Evolutionary conservation across 2,888 invertebrate species (phyloP).

Genomic region (Globia sparganii): DNA sequence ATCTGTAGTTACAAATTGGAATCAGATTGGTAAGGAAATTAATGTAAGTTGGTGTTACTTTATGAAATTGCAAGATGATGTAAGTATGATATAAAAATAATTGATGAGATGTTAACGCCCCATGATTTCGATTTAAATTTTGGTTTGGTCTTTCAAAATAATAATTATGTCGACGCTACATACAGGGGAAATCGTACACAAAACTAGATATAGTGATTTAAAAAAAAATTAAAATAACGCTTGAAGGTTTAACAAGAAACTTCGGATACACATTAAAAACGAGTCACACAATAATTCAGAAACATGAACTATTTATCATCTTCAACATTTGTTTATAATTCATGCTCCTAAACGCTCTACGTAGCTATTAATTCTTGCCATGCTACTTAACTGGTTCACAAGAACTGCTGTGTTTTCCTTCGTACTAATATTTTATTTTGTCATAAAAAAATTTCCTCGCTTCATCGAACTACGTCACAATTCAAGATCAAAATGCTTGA

Average conservation of each 20-base stretch:
- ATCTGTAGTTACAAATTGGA: constrained; percentile 32
- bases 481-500: constrained; percentile 42
- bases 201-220: too few species aligned
- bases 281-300: background rate
- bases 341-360: background rate
- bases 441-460: background rate
- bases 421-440: background rate
- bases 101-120: background rate
- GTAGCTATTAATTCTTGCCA: background rate
- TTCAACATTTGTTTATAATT: background rate
- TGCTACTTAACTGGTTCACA: background rate
- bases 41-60: background rate
- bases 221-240: background rate
- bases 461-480: constrained; percentile 22
- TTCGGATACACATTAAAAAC: background rate
- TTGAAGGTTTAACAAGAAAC: background rate
- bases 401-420: background rate
- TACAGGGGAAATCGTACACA: too few species aligned
- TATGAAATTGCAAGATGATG: background rate
- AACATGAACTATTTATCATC: background rate
- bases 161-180: background rate
- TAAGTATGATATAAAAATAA: background rate
- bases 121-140: background rate
- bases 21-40: background rate
- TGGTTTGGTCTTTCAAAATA: background rate